Evolutionary conservation across 1,140 invertebrate species (phyloP).

Genomic region (Sweltsa coloradensis): DNA sequence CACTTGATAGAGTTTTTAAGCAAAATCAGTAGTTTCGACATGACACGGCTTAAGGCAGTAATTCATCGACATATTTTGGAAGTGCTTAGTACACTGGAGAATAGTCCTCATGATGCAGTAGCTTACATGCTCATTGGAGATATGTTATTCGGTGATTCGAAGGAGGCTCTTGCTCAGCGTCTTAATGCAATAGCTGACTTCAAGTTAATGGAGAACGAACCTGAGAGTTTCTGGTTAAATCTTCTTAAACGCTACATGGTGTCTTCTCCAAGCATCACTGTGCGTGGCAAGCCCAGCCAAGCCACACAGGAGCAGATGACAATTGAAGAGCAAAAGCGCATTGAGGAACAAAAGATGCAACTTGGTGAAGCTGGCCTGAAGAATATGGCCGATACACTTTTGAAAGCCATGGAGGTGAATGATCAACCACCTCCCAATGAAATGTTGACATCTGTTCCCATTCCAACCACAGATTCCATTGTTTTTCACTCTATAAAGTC

Average conservation of each 20-base stretch:
- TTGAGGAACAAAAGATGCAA: constrained; percentile 44
- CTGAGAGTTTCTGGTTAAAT: constrained; percentile 54
- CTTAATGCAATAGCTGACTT: constrained; percentile 58
- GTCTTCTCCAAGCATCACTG: constrained; percentile 36
- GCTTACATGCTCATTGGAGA: constrained; percentile 68
- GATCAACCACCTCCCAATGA: constrained; percentile 51
- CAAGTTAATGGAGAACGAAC: constrained; percentile 46
- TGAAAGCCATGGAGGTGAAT: constrained; percentile 60
- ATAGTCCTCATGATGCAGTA: constrained; percentile 57
- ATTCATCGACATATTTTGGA: constrained; percentile 61
- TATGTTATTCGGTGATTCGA: constrained; percentile 62
- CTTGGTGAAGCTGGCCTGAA: constrained; percentile 57
- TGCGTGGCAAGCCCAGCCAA: constrained; percentile 42
- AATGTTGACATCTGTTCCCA: constrained; percentile 50
- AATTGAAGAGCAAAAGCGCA: constrained; percentile 49
- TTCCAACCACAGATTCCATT: constrained; percentile 54
- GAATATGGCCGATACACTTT: constrained; percentile 43
- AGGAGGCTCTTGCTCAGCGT: constrained; percentile 56
- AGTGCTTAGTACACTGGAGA: constrained; percentile 57
- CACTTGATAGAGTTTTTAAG: constrained; percentile 43
- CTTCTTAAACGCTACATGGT: constrained; percentile 60
- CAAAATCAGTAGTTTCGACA: constrained; percentile 48
- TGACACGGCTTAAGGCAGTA: constrained; percentile 57
- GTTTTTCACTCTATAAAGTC: constrained; percentile 51
- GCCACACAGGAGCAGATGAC: constrained; percentile 44